Evolutionary conservation across 1,140 invertebrate species (phyloP).

Genomic region (Caenorhabditis inopinata): DNA sequence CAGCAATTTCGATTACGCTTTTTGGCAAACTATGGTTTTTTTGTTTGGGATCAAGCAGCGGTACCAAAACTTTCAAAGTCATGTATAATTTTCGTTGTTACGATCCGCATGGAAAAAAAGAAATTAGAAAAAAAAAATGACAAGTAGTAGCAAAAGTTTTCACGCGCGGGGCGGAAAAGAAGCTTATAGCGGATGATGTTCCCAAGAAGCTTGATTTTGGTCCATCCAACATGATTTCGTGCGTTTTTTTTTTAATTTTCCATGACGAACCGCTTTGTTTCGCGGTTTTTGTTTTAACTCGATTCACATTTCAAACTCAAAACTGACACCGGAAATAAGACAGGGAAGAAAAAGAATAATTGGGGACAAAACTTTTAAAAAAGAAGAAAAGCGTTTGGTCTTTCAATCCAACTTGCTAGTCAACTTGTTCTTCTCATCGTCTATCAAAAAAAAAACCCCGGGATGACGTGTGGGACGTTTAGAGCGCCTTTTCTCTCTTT

Average conservation of each 20-base stretch:
- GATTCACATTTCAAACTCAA: slow-evolving; percentile 1
- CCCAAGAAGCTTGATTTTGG: slow-evolving; percentile 30
- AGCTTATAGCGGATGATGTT: slow-evolving; percentile 14
- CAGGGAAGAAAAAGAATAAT: background rate
- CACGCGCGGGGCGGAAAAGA: background rate
- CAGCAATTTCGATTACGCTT: no score
- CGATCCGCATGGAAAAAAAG: background rate
- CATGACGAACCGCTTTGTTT: background rate
- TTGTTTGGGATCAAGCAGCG: no score
- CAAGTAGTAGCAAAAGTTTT: slow-evolving; percentile 7
- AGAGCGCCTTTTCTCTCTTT: background rate
- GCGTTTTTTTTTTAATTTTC: background rate
- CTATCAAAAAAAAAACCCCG: background rate
- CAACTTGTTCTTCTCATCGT: background rate
- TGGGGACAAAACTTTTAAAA: background rate
- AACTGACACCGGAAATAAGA: background rate
- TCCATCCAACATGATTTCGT: background rate
- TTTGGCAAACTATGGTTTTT: no score
- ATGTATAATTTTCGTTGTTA: background rate
- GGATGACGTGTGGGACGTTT: background rate
- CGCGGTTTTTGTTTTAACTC: background rate
- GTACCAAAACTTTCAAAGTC: slow-evolving; percentile 6
- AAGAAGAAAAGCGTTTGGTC: background rate
- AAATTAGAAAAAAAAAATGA: background rate
- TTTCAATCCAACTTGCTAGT: background rate